Evolutionary conservation across 2,888 invertebrate genomes (phyloP).

Genomic region (Heteromurus nitidus): DNA sequence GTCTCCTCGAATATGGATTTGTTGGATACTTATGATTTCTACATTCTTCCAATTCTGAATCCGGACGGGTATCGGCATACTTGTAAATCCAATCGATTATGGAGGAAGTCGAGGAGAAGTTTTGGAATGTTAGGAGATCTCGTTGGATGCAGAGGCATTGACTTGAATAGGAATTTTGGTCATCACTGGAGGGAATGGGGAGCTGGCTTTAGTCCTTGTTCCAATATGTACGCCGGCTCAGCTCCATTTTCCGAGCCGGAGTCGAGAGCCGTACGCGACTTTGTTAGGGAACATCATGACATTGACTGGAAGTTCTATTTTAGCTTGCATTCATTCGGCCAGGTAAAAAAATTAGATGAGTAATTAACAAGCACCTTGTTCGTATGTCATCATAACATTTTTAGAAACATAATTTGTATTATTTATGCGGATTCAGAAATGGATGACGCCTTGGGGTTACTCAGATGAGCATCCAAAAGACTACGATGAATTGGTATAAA

Average conservation of each 20-base stretch:
- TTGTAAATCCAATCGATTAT: constrained; percentile 57
- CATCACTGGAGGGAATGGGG: constrained; percentile 55
- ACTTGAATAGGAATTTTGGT: constrained; percentile 55
- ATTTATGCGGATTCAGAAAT: too few relatives aligned
- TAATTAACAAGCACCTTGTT: background rate
- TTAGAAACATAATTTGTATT: background rate
- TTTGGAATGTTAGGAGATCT: constrained; percentile 53
- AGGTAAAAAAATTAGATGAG: constrained; percentile 41
- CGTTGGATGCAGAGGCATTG: constrained; percentile 56
- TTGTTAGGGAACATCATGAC: constrained; percentile 39
- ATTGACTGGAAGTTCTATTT: constrained; percentile 48
- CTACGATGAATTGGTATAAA: constrained; percentile 54
- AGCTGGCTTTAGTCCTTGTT: constrained; percentile 49
- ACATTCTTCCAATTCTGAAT: constrained; percentile 51
- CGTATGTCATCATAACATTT: background rate
- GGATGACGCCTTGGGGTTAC: constrained; percentile 62
- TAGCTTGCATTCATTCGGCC: constrained; percentile 56
- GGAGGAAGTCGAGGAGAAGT: constrained; percentile 53
- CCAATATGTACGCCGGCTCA: constrained; percentile 43
- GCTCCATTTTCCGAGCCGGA: constrained; percentile 46
- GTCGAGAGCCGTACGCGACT: constrained; percentile 47
- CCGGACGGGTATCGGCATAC: constrained; percentile 51
- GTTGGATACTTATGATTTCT: constrained; percentile 51
- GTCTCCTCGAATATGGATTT: constrained; percentile 9
- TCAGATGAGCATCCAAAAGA: constrained; percentile 37